Percentiles rank a stretch among this genome's conserved stretches.
Evolutionary conservation across 2,797 vertebrate genomes (phyloP).

Genomic region (Pangasius larnaudii): DNA sequence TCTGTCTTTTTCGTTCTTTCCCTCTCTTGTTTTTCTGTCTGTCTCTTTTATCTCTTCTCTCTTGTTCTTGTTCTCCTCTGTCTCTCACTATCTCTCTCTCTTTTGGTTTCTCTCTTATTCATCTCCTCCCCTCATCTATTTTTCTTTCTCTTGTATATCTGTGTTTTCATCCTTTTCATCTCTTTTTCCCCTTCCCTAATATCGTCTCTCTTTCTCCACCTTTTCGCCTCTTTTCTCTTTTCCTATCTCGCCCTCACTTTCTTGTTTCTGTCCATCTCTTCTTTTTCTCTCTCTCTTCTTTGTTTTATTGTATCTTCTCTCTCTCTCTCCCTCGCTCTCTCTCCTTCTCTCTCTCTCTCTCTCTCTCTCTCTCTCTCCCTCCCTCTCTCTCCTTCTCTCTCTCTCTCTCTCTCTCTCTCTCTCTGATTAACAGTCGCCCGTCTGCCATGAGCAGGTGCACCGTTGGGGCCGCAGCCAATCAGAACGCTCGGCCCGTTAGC

Average conservation of each 20-base stretch:
- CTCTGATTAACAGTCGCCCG: slow-evolving; percentile 52
- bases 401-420: not conserved
- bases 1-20: not conserved
- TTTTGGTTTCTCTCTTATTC: not conserved
- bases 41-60: not conserved
- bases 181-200: not conserved
- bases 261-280: not conserved
- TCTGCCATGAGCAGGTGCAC: slow-evolving; percentile 49
- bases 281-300: not conserved
- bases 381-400: not conserved
- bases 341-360: too few relatives aligned
- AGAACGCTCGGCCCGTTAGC: slow-evolving; percentile 32
- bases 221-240: not conserved
- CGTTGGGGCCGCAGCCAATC: slow-evolving; percentile 43
- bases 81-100: not conserved
- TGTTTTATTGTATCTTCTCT: not conserved
- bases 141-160: not conserved
- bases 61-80: not conserved
- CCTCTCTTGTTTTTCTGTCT: not conserved
- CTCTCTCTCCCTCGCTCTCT: not conserved
- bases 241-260: not conserved
- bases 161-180: not conserved
- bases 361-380: not conserved
- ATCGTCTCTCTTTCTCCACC: not conserved
- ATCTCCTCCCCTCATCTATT: not conserved